These are phyloP conservation scores for Lophura nycthemera DNA, from an alignment of 2,113 vertebrate genomes.

Conservation along the genomic window DNA sequence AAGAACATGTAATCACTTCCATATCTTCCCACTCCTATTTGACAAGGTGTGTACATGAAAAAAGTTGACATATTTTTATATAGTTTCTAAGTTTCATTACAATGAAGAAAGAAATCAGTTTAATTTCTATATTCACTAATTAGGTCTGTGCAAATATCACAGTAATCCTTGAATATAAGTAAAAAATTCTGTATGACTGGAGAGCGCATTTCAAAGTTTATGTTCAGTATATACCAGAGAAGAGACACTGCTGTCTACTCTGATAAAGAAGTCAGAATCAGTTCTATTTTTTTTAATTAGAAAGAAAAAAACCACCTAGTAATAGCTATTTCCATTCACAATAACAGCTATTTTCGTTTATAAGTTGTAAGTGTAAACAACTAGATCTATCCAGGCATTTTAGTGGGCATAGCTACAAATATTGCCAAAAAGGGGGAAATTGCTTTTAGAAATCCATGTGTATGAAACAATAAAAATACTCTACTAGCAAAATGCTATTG, in stretches of 20 bases:
- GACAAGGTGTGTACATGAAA: background rate
- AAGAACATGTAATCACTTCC: background rate
- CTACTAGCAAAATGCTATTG: background rate
- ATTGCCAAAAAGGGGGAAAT: rapidly evolving
- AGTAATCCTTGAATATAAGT: background rate
- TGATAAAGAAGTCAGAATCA: background rate
- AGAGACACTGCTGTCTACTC: background rate
- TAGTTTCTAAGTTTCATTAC: background rate
- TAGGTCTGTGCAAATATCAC: background rate
- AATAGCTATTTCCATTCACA: background rate
- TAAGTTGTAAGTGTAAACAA: background rate
- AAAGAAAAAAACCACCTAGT: background rate
- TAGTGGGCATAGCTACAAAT: background rate
- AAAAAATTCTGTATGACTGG: background rate
- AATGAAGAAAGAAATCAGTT: background rate
- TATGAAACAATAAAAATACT: background rate
- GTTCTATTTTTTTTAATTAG: background rate
- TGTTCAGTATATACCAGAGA: background rate
- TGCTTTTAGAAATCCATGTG: background rate
- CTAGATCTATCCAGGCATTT: background rate
- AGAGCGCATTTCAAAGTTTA: background rate
- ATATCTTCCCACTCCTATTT: background rate
- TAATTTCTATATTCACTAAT: background rate
- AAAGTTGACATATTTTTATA: background rate
- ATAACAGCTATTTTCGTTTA: background rate